Conservation (phyloP, 1,140 invertebrate genomes). For the Drosophila simulans region DNA sequence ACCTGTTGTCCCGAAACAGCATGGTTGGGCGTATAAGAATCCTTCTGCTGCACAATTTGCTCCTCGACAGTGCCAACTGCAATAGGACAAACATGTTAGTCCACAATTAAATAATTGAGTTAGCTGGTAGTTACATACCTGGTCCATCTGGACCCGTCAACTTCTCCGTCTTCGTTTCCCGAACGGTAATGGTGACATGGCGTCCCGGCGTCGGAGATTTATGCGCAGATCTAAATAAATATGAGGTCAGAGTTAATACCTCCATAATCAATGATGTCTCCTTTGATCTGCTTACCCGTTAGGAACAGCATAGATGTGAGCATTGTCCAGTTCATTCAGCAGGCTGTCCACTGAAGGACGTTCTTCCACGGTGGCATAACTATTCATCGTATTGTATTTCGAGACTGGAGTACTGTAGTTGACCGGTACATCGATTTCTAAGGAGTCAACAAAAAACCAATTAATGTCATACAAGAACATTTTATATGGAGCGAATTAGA, state of each 20-base stretch:
- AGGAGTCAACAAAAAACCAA: neutral
- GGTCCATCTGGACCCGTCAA: slow-evolving; percentile 85
- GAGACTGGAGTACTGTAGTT: slow-evolving; percentile 75
- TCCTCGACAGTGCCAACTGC: slow-evolving; percentile 78
- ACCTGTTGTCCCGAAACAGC: slow-evolving; percentile 68
- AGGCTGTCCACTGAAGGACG: slow-evolving; percentile 94
- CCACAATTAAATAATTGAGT: neutral
- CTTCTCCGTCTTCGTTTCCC: slow-evolving; percentile 88
- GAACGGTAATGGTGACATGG: slow-evolving; percentile 89
- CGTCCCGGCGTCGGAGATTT: slow-evolving; percentile 86
- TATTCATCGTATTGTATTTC: slow-evolving; percentile 78
- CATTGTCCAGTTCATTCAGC: slow-evolving; percentile 91
- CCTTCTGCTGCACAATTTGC: slow-evolving; percentile 79
- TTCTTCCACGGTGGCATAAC: slow-evolving; percentile 77
- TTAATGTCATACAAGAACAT: neutral
- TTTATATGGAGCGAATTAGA: no score
- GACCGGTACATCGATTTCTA: slow-evolving; percentile 74
- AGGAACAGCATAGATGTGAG: slow-evolving; percentile 87
- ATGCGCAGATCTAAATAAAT: slow-evolving; percentile 49
- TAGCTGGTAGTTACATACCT: slow-evolving; percentile 53
- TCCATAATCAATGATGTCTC: neutral
- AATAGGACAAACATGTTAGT: slow-evolving; percentile 11
- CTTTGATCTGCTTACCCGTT: slow-evolving; percentile 88
- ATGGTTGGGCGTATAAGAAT: slow-evolving; percentile 71
- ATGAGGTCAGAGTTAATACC: neutral